Base-by-base conservation (phyloP, 2,113 vertebrate genomes). In the Coregonus clupeaformis region DNA sequence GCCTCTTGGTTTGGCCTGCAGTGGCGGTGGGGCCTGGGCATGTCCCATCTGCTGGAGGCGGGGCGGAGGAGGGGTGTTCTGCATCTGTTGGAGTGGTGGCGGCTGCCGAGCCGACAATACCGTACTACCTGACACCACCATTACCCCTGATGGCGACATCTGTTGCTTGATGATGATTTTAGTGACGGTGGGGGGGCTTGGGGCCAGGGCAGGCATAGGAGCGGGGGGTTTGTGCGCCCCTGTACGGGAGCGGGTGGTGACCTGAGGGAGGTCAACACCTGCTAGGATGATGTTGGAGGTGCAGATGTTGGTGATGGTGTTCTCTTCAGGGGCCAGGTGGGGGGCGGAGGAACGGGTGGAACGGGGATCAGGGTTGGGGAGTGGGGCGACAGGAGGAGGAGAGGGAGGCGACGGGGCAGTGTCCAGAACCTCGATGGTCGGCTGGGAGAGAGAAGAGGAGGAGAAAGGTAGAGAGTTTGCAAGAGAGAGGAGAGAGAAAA, bases 131-230 rank as follows among this genome's bases (percentile, higher is more conserved):
- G 91, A n/a, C 90, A 77, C 3, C 70, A 67, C 32, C 88, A 86
- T 69, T 82, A 90, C 87, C 1, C 92, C 76, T 0, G 90, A 95
- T 92, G 3, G 95, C 91, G 3, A 95, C 32, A 84, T 85, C 59
- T 85, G 82, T 83, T 95, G 95, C 82, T 95, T 96, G 81, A 96
- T 95, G 85, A 96, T 93, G 83, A 97, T 95, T 82, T 97, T 97
- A 60, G 94, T 91, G 84, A 96, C 93, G 5, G 88, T 49, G 79
- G 91, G 86, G 42, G 9, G 36, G 36, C 11, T 42, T 11, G 80
- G 81, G 84, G 73, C 87, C 0, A 74, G 90, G 2, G 64, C 2
- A 82, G 6, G 22, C 72, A 14, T 52, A 52, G 6, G 87, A 82
- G 1, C 89, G 84, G 13, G 36, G 1, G 89, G 87, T 69, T 93